phyloP scores from a whole-genome alignment of 2,888 invertebrate species.

The Cephonodes hylas region DNA sequence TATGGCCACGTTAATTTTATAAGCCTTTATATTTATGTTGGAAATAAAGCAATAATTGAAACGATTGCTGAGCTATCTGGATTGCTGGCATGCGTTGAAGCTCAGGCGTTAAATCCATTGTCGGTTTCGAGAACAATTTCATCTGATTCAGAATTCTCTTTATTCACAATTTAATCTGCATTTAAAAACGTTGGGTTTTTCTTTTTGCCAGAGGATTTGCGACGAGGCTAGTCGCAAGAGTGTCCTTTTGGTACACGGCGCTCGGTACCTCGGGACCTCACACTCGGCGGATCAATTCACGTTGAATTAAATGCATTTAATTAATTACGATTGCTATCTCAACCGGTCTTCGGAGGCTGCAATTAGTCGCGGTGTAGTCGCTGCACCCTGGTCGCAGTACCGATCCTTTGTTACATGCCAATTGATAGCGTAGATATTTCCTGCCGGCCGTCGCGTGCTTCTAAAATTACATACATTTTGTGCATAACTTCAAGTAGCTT shows the following conservation, averaged over 20 bases:
- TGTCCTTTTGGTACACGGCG: slow-evolving; percentile 11
- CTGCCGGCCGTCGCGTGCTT: slow-evolving; percentile 18
- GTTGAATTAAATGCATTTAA: slow-evolving; percentile 66
- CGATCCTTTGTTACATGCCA: slow-evolving; percentile 44
- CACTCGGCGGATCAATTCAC: slow-evolving; percentile 58
- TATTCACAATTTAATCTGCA: slow-evolving; percentile 1
- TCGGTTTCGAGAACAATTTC: not conserved
- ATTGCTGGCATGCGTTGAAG: no score
- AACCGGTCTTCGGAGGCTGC: slow-evolving; percentile 43
- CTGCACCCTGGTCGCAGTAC: slow-evolving; percentile 23
- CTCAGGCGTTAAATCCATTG: not conserved
- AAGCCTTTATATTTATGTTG: not conserved
- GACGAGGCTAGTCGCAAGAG: slow-evolving; percentile 7
- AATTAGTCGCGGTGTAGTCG: slow-evolving; percentile 51
- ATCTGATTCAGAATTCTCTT: not conserved
- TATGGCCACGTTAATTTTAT: not conserved
- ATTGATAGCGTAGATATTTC: slow-evolving; percentile 38
- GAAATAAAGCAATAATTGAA: not conserved
- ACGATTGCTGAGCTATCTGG: not conserved
- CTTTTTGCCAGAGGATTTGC: slow-evolving; percentile 9
- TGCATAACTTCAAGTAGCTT: not conserved
- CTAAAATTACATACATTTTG: not conserved
- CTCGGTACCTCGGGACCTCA: slow-evolving; percentile 48
- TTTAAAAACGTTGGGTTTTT: not conserved
- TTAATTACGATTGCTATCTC: slow-evolving; percentile 71